Conservation (phyloP, 2,797 vertebrate species). For the Hephaestus fuliginosus region DNA sequence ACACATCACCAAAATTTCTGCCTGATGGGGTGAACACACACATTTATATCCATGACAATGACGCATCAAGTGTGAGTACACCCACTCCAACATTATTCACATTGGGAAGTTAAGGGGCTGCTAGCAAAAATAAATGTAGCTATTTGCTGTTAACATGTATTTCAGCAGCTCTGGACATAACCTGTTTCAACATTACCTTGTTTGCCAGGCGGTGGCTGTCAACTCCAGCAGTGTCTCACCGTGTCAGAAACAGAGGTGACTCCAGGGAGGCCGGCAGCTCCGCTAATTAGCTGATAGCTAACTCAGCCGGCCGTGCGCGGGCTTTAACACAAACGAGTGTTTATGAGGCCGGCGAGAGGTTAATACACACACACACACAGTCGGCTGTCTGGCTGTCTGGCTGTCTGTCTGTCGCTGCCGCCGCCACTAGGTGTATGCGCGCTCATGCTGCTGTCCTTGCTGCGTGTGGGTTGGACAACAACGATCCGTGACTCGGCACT, state of each 20-base stretch:
- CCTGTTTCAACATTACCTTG: conserved; percentile 18
- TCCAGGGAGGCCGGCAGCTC: conserved; percentile 13
- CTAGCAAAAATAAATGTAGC: rapidly evolving
- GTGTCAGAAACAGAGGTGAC: conserved; percentile 32
- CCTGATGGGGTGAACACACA: neutral
- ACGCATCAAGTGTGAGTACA: neutral
- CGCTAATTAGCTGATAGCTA: conserved; percentile 12
- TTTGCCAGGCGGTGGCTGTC: neutral
- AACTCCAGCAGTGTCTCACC: neutral
- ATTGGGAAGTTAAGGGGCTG: neutral
- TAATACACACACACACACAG: neutral
- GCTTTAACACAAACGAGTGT: neutral
- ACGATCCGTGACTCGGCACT: conserved; percentile 65
- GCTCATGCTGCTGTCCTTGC: conserved; percentile 33
- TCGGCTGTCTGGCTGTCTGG: neutral
- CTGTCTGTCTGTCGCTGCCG: neutral
- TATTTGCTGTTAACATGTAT: no score
- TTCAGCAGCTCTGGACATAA: rapidly evolving
- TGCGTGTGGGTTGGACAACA: conserved; percentile 20
- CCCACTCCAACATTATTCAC: neutral
- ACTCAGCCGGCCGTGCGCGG: neutral
- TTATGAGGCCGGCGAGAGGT: rapidly evolving
- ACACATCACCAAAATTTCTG: neutral
- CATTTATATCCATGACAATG: neutral
- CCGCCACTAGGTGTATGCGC: neutral